Percentiles rank a stretch among this genome's conserved stretches.
phyloP scores from a whole-genome alignment of 37 sponge, comb jelly and placozoan species.

The Chondrilla cf. caribensis region DNA sequence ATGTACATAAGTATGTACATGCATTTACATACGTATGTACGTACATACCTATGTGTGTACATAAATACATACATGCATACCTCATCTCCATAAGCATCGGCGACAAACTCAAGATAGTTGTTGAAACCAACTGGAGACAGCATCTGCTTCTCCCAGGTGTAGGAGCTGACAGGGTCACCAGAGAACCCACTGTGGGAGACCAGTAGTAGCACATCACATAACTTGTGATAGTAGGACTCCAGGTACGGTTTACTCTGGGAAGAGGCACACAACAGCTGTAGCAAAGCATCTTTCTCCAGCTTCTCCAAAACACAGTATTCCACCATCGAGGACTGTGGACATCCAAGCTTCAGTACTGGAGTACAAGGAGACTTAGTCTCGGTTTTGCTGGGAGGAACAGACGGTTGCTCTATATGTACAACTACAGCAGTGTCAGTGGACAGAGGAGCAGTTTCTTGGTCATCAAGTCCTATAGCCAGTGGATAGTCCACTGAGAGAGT shows the following conservation, averaged over 20 bases:
- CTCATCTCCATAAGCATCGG: slow-evolving; percentile 29
- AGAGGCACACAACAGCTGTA: slow-evolving; percentile 30
- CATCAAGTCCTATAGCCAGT: too few relatives aligned
- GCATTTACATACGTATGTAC: background rate
- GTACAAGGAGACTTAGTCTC: background rate
- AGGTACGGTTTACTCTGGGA: slow-evolving; percentile 49
- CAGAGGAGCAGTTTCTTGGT: too few relatives aligned
- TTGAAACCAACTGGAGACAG: slow-evolving; percentile 77
- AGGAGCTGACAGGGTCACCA: slow-evolving; percentile 23
- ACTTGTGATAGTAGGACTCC: slow-evolving; percentile 49
- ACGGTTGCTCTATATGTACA: too few relatives aligned
- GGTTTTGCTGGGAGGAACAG: too few relatives aligned
- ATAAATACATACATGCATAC: background rate
- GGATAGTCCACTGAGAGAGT: background rate
- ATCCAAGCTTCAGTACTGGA: slow-evolving; percentile 1
- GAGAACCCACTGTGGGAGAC: slow-evolving; percentile 58
- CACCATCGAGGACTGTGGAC: background rate
- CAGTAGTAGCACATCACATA: slow-evolving; percentile 29
- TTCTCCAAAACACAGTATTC: slow-evolving; percentile 27
- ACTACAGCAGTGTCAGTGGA: too few relatives aligned
- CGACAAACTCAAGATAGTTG: slow-evolving; percentile 57
- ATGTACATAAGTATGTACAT: background rate
- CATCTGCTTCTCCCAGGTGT: slow-evolving; percentile 32
- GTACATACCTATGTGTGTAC: background rate
- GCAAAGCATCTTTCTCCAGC: slow-evolving; percentile 18